Percentiles rank a stretch among this genome's conserved stretches.
phyloP scores from a whole-genome alignment of 2,113 vertebrate species.

The Alosa alosa region DNA sequence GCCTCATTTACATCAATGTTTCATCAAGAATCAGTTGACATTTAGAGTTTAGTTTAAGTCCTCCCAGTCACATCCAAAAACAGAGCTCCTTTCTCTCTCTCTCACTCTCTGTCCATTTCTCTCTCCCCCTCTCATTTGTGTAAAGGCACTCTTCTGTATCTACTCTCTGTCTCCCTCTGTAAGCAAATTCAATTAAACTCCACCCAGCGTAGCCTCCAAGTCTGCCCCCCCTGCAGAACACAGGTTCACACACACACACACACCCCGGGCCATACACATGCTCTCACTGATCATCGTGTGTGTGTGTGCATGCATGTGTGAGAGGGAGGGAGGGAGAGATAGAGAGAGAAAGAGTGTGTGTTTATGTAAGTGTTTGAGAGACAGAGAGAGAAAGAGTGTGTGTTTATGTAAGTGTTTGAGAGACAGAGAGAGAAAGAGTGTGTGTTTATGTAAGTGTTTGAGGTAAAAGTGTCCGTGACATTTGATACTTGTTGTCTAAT shows the following conservation, averaged over 20 bases:
- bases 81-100: conserved; percentile 37
- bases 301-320: background rate
- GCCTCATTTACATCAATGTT: conserved; percentile 3
- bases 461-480: background rate
- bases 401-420: background rate
- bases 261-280: background rate
- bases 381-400: background rate
- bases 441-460: too few relatives aligned
- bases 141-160: conserved; percentile 28
- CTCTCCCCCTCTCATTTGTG: conserved; percentile 23
- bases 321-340: background rate
- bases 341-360: background rate
- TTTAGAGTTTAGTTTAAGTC: conserved; percentile 27
- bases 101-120: background rate
- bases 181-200: conserved; percentile 38
- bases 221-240: background rate
- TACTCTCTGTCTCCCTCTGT: conserved; percentile 32
- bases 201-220: conserved; percentile 25
- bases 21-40: conserved; percentile 22
- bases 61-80: conserved; percentile 29
- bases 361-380: background rate
- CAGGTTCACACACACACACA: background rate
- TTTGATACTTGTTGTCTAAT: background rate
- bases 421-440: too few relatives aligned
- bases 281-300: background rate